Evolutionary conservation across 2,888 invertebrate genomes (phyloP), one percentile per base, ranked within the genome.

Genomic region (Nymphalis urticae): DNA sequence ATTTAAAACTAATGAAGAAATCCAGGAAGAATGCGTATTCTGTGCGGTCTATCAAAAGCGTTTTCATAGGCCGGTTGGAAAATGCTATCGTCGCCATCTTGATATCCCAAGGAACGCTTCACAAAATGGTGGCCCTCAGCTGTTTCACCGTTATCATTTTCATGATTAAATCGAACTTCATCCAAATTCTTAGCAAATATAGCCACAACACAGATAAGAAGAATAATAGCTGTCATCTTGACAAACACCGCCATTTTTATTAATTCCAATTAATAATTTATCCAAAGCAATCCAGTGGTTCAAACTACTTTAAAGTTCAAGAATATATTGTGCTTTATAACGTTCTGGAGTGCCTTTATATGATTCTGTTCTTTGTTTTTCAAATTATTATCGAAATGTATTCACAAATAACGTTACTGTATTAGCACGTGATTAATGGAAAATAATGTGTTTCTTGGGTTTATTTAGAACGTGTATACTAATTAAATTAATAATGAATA

Each of bases 1-100:
- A 50, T 56, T 16, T 27, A 56, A 27, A 17, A 36, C 77, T 75
- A 89, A 73, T 89, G 89, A 3, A 88, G 83, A 62, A 77, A 90
- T 8, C 85, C 89, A 63, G 88, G 89, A 68, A 88, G 56, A 13
- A 85, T 80, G 0, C 88, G 83, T 27, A 90, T 88, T 69, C 86
- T 86, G 76, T 82, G 88, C 0, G 87, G 86, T 47, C 82, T 81
- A 0, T 83, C 82, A 60, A 83, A 86, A 0, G 82, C 76, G 42
- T 80, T 83, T 48, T 84, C 83, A 36, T 80, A 83, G 1, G 75
- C 76, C 0, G 77, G 77, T 13, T 77, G 74, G 17, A 73, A 81
- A 13, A 79, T 79, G 0, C 77, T 79, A 2, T 84, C 82, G 50
- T 82, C 80, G 48, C 82, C 82, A 65, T 83, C 82, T 54, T 76